A percentile compares a stretch with the other conserved stretches of the same genome.
Conservation (phyloP, 2,113 vertebrate genomes). For the Epinephelus lanceolatus region DNA sequence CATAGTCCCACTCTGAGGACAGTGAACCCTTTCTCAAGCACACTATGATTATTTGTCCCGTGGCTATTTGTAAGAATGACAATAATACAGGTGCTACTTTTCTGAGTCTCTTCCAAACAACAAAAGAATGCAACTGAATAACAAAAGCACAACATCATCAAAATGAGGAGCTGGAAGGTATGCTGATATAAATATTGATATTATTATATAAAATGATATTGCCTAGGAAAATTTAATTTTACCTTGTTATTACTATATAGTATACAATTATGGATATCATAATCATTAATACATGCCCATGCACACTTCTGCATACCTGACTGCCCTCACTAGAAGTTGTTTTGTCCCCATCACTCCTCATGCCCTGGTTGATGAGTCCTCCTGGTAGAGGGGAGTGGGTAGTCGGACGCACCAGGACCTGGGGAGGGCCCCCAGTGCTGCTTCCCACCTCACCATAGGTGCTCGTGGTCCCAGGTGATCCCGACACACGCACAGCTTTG, state of each 20-base stretch:
- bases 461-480: constrained; percentile 81
- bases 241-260: neutral
- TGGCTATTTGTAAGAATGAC: constrained; percentile 10
- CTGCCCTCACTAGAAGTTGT: constrained; percentile 66
- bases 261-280: neutral
- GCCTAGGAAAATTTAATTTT: neutral
- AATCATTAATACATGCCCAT: neutral
- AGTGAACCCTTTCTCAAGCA: neutral
- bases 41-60: neutral
- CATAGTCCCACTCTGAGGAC: neutral
- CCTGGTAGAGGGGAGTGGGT: constrained; percentile 85
- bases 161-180: neutral
- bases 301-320: constrained; percentile 51
- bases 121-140: constrained; percentile 19
- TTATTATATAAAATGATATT: neutral
- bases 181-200: constrained; percentile 19
- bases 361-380: constrained; percentile 38
- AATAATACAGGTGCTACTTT: neutral
- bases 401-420: constrained; percentile 93
- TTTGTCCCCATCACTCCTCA: constrained; percentile 66
- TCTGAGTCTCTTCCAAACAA: neutral
- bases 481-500: constrained; percentile 83
- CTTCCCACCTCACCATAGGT: constrained; percentile 78
- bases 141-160: neutral
- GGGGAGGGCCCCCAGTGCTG: constrained; percentile 88